Base-by-base conservation (phyloP, 1,140 invertebrate genomes). In the Batillaria attramentaria region DNA sequence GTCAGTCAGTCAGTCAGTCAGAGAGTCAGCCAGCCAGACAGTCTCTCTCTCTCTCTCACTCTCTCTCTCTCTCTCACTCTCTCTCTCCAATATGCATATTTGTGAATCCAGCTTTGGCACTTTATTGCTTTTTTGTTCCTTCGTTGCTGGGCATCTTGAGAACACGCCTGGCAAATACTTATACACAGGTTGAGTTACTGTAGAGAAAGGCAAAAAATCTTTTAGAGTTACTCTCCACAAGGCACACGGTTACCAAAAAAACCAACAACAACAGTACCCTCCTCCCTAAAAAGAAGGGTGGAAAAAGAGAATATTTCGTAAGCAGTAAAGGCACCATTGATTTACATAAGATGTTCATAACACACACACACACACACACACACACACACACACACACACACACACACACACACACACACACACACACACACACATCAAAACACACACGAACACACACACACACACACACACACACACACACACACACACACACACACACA, bases 361-460 rank as follows among this genome's bases (percentile, higher is more conserved):
- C 46, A 50, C 46, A 50, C 46, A 50, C 46, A 50, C 46, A 50
- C 46, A 50, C 46, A 50, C 46, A 50, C 46, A 50, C 46, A 50
- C 46, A 50, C 46, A 50, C 46, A 50, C 46, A 50, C 46, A 50
- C 46, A 50, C 46, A 50, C 46, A 50, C 46, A 50, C 46, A 50
- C 46, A 50, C 46, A 50, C 46, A 50, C 46, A 50, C 46, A 50
- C 46, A 50, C 46, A 50, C 46, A 50, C 46, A 50, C 46, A 50
- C 46, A 50, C 46, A 50, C 46, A 50, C 46, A 50, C 46, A 50
- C 46, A 50, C 10, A 50, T 50, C 46, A 50, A 50, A 13, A 13
- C 24, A 50, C 10, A 24, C 46, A 50, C 46, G 46, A 10, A 50
- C 46, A 13, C 24, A 50, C 46, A 50, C 46, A 50, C 46, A 50